Base-by-base conservation (phyloP, 2,797 vertebrate species). In the Luscinia luscinia region DNA sequence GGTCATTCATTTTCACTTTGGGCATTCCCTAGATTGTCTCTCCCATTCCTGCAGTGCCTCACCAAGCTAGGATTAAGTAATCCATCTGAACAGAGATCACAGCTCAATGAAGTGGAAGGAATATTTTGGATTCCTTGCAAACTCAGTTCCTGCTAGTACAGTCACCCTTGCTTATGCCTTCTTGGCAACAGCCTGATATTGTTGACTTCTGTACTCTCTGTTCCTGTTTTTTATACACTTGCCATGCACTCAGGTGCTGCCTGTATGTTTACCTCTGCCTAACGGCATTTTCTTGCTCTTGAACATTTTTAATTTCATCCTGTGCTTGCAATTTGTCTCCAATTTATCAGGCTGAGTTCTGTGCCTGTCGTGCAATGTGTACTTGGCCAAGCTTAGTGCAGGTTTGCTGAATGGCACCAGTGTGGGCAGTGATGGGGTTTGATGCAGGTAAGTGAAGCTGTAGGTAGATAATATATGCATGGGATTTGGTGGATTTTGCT, bases 41-140 rank as follows among this genome's bases (percentile, higher is more conserved):
- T 67, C 12, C 54, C 16, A 41, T 63, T 80, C 34, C 58, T 46
- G 26, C 3, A 5, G 28, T 19, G 11, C 36, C 58, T 63, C 58
- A 41, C 46, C 38, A 16, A 36, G 9, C 11, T 51, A 28, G 69
- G 17, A 78, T 43, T 32, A 45, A 84, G 69, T 72, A 54, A 84
- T 46, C 18, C 45, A 45, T 5, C 3, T 20, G n/a, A 85, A 34
- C 0, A 0, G 18, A 2, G 20, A 74, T 15, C n/a, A 30, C 6
- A 20, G 34, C 24, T 63, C 45, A 68, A 3, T 62, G 12, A 78
- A 92, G 24, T 58, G 22, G 57, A 63, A 67, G 36, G 55, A 57
- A 15, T 79, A 40, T 80, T 89, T 64, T 73, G 48, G n/a, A 16
- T 68, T 70, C 49, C 64, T 83, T 83, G 49, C 16, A 79, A 45